Conservation (phyloP, 2,797 vertebrate genomes). For the Paguma larvata region DNA sequence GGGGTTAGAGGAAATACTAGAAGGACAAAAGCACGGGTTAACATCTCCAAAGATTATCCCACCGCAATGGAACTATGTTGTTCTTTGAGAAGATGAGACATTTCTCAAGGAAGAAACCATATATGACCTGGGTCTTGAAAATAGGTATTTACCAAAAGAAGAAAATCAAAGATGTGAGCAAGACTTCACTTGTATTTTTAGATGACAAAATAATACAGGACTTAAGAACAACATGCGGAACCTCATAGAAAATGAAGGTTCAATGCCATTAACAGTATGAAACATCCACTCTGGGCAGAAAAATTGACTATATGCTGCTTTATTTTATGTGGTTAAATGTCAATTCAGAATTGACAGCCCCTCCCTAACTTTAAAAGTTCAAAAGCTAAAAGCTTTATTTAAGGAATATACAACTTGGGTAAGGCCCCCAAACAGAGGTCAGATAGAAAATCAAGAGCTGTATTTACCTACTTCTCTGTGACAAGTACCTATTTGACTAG, state of each 20-base stretch:
- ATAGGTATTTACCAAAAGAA: not conserved
- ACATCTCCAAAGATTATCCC: not conserved
- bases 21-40: not conserved
- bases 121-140: not conserved
- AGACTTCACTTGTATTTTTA: not conserved
- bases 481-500: not conserved
- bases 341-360: conserved; percentile 12
- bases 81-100: not conserved
- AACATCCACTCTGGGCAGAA: not conserved
- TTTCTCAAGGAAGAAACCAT: not conserved
- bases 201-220: not conserved
- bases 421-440: conserved; percentile 8
- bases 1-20: not conserved
- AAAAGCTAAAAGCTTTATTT: conserved; percentile 39
- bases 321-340: conserved; percentile 28
- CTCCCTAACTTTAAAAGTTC: conserved; percentile 37
- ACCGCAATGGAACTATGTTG: not conserved
- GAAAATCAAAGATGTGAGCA: not conserved
- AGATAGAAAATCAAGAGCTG: not conserved
- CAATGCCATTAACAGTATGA: not conserved
- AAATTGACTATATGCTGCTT: not conserved
- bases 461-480: not conserved
- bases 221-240: not conserved
- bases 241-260: not conserved
- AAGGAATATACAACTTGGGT: not conserved